Conservation (phyloP, 2,113 vertebrate genomes). For the Struthio camelus region DNA sequence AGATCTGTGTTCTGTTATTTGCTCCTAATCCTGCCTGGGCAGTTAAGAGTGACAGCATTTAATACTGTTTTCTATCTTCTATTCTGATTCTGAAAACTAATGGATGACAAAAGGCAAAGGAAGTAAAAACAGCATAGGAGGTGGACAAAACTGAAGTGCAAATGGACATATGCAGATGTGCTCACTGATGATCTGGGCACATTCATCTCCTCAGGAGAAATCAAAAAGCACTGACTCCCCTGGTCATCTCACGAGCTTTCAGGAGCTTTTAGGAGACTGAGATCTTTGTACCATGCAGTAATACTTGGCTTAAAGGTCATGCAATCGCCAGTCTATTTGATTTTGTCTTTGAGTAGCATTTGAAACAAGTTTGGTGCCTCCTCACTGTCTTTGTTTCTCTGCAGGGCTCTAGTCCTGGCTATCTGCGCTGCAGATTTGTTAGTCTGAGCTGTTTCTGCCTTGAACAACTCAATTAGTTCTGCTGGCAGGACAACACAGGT, state of each 20-base stretch:
- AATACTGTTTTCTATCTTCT: background rate
- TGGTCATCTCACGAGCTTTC: too few species aligned
- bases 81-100: background rate
- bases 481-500: background rate
- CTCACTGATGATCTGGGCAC: background rate
- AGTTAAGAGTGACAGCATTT: background rate
- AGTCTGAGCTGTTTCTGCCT: background rate
- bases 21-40: background rate
- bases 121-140: background rate
- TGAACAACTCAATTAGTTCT: background rate
- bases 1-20: background rate
- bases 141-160: background rate
- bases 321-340: background rate
- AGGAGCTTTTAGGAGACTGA: background rate
- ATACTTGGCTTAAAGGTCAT: background rate
- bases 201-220: background rate
- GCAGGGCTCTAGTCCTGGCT: background rate
- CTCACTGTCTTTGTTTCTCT: constrained; percentile 10
- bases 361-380: background rate
- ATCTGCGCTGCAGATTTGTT: background rate
- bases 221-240: too few species aligned
- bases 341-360: constrained; percentile 4
- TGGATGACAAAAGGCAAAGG: background rate
- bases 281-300: background rate
- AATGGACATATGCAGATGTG: background rate